These are phyloP conservation scores for Pollenia labialis DNA, from an alignment of 2,888 invertebrate genomes.

Conservation along the genomic window DNA sequence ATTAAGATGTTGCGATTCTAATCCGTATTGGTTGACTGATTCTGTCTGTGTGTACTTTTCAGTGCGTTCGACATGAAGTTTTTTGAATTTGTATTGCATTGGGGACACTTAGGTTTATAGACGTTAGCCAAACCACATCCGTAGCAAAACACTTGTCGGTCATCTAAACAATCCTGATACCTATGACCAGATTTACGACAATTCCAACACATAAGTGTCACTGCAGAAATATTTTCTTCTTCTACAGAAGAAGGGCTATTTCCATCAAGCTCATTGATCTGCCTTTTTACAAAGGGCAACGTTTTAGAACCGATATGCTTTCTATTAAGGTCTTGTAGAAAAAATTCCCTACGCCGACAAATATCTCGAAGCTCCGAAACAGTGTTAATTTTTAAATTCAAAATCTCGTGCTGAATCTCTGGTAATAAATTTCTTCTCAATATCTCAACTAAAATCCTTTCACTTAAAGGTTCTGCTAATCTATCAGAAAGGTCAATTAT, in stretches of 20 bases:
- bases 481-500: neutral
- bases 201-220: neutral
- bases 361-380: neutral
- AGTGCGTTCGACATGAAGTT: neutral
- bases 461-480: neutral
- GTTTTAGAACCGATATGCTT: neutral
- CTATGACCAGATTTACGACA: neutral
- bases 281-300: neutral
- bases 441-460: neutral
- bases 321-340: neutral
- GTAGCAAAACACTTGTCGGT: conserved; percentile 5
- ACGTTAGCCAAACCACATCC: conserved; percentile 11
- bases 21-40: too few relatives aligned
- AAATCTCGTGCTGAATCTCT: too few relatives aligned
- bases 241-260: neutral
- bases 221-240: neutral
- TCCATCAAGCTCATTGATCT: neutral
- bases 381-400: neutral
- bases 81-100: neutral
- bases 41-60: neutral
- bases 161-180: too few relatives aligned
- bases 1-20: too few relatives aligned
- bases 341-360: conserved; percentile 10
- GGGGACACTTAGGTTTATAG: neutral
- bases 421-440: too few relatives aligned